Evolutionary conservation across 1,140 invertebrate species (phyloP), one percentile per base, ranked within the genome.

Genomic region (Luehdorfia chinensis): DNA sequence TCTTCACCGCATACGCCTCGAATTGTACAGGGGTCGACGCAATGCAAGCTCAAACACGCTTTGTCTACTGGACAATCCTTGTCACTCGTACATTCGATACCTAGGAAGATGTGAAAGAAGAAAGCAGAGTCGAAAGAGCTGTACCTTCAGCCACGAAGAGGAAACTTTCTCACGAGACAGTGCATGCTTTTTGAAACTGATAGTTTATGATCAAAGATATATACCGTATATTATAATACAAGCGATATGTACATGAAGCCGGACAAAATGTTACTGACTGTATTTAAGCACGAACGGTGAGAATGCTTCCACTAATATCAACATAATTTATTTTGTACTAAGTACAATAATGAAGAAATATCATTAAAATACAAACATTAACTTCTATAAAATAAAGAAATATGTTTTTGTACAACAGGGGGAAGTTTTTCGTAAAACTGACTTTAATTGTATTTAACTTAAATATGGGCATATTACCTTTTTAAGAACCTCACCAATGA

Each of bases 61-160:
- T 95, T 94, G 86, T 96, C 94, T 87, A 93, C 92, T 53, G 94
- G 91, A 89, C 96, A 97, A 87, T 96, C 95, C 88, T 91, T 90
- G 90, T 97, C 94, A 83, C 92, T 93, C 87, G 93, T 93, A 89
- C 96, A 97, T 91, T 95, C 93, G 89, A 92, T 93, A 89, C 94
- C 94, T 95, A 91, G 87, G 87, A 88, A 88, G 88, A 90, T 81
- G 89, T 88, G 87, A 90, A 90, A 90, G 88, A 91, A 90, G 90
- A 91, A 91, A 90, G 89, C 89, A 90, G 88, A 90, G 89, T 89
- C 88, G 89, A 91, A 90, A 92, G 90, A 92, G 91, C 90, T 88
- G 90, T 91, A 84, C 83, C 83, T 84, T 83, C 69, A 86, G 80
- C 83, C 83, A 76, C 75, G 75, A 91, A 92, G 91, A 92, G 90